Percentiles rank a stretch among this genome's conserved stretches.
phyloP scores from a whole-genome alignment of 2,113 vertebrate genomes.

The Prionailurus bengalensis region DNA sequence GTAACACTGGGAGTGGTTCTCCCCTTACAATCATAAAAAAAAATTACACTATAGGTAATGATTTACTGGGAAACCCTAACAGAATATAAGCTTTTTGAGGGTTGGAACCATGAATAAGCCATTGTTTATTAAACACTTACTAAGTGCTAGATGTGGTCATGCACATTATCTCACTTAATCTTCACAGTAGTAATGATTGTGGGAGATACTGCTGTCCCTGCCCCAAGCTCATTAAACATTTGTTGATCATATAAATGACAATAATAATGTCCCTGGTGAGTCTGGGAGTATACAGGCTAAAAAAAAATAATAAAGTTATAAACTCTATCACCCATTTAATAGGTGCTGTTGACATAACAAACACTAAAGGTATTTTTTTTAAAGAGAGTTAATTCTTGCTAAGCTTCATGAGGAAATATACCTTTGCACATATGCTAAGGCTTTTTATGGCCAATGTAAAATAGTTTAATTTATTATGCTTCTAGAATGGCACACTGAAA shows the following conservation, averaged over 20 bases:
- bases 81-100: not conserved
- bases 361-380: not conserved
- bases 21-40: not conserved
- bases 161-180: not conserved
- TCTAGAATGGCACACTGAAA: not conserved
- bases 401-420: not conserved
- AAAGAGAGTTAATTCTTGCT: not conserved
- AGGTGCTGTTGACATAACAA: not conserved
- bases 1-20: not conserved
- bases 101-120: not conserved
- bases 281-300: not conserved
- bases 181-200: not conserved
- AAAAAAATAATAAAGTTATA: not conserved
- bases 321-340: not conserved
- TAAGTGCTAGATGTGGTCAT: not conserved
- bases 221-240: not conserved
- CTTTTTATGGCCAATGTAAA: not conserved
- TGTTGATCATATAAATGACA: not conserved
- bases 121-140: not conserved
- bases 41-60: not conserved
- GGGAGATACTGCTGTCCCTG: not conserved
- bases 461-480: not conserved
- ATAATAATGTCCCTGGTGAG: not conserved
- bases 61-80: not conserved
- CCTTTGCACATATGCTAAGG: not conserved